Base-by-base conservation (phyloP, 2,113 vertebrate genomes). In the Microtus pennsylvanicus region DNA sequence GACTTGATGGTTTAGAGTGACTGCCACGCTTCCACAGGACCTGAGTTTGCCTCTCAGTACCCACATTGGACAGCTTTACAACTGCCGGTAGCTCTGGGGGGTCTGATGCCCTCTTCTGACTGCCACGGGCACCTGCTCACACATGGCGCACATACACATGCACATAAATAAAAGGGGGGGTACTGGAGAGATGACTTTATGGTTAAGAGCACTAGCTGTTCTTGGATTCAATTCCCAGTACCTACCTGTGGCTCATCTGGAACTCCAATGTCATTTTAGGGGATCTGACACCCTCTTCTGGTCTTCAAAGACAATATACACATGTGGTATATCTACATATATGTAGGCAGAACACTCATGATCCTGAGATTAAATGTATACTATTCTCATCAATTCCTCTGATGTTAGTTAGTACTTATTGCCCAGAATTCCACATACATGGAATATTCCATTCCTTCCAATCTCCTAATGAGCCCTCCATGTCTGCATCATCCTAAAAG, bases 401-500 rank as follows among this genome's bases (percentile, higher is more conserved):
- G 85, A 38, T 67, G 69, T 89, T 58, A 58, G 86, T 96, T 97
- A 96, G 94, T 65, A 95, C 94, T 94, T 95, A 95, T 87, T 87
- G 95, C 90, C 74, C 93, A 96, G 93, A 96, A 97, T 94, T 94
- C 90, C 93, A 91, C 74, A 81, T n/a, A 26, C 88, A 91, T 76
- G 76, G 92, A 96, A 87, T 72, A 81, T 91, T 90, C 85, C 22
- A 16, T 94, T 78, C 93, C 69, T 63, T 94, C 90, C 69, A 47
- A 45, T 91, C 95, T 94, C 87, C 94, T 97, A 95, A 96, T 94
- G 89, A 95, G 75, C 7, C 33, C 55, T 91, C 90, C 83, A 78
- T 69, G 55, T 91, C 87, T 30, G 50, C 42, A 24, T 85, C 91
- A 91, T 78, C 93, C 93, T 91, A 96, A 98, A 97, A 98, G 97